Evolutionary conservation across 92 coral and sea anemone genomes (phyloP).

Genomic region (Galaxea fascicularis): DNA sequence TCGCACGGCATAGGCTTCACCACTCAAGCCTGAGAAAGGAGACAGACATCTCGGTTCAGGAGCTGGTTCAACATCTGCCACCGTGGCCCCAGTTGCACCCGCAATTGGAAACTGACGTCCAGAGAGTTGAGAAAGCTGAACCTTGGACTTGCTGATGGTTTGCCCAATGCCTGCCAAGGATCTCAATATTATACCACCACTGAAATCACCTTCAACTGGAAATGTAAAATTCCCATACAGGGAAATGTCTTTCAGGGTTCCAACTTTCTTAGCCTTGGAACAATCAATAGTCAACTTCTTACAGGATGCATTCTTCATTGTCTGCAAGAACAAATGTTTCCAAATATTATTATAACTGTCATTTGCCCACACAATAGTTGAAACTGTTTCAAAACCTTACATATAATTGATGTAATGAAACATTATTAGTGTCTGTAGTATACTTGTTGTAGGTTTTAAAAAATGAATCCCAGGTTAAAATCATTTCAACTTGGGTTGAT

Average conservation of each 20-base stretch:
- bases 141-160: constrained; percentile 8
- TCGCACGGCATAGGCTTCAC: constrained; percentile 13
- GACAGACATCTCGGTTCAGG: not conserved
- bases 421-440: too few species aligned
- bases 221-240: constrained; percentile 30
- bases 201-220: constrained; percentile 19
- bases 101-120: constrained; percentile 32
- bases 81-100: constrained; percentile 50
- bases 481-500: too few species aligned
- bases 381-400: too few species aligned
- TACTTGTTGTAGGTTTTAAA: too few species aligned
- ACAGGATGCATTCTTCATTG: constrained; percentile 44
- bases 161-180: constrained; percentile 37
- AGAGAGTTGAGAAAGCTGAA: constrained; percentile 31
- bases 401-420: too few species aligned
- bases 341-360: too few species aligned
- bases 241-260: constrained; percentile 45
- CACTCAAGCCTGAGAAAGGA: not conserved
- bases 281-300: constrained; percentile 27
- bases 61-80: constrained; percentile 12
- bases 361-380: too few species aligned
- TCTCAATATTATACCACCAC: constrained; percentile 30
- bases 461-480: too few species aligned
- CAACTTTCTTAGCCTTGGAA: constrained; percentile 26
- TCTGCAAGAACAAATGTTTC: not conserved